phyloP scores from a whole-genome alignment of 2,113 vertebrate genomes.

The Dascyllus trimaculatus region DNA sequence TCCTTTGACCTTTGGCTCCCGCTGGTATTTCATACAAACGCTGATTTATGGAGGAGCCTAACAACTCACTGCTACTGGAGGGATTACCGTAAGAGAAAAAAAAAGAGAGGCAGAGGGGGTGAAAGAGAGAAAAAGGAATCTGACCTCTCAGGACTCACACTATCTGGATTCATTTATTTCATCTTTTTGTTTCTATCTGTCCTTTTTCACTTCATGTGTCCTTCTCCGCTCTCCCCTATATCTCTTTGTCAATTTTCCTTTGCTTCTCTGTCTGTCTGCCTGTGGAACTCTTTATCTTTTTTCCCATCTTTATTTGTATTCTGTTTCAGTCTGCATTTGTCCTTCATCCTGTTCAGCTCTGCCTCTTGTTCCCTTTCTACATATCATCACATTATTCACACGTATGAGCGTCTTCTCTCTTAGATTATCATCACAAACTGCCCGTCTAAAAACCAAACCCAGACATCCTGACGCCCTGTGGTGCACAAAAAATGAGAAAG shows the following conservation, averaged over 20 bases:
- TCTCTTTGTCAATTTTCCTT: slow-evolving; percentile 32
- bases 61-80: slow-evolving; percentile 73
- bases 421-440: slow-evolving; percentile 19
- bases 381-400: not conserved
- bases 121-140: not conserved
- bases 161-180: slow-evolving; percentile 49
- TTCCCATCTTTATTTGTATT: slow-evolving; percentile 33
- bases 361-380: slow-evolving; percentile 23
- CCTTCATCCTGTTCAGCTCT: slow-evolving; percentile 38
- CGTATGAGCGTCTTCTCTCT: not conserved
- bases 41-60: slow-evolving; percentile 80
- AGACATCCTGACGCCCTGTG: slow-evolving; percentile 48
- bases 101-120: not conserved
- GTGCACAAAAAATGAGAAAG: slow-evolving; percentile 54
- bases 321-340: slow-evolving; percentile 38
- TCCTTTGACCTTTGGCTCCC: slow-evolving; percentile 82
- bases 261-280: slow-evolving; percentile 33
- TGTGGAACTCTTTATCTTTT: slow-evolving; percentile 37
- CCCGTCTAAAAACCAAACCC: slow-evolving; percentile 27
- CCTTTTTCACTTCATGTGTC: slow-evolving; percentile 45
- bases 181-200: slow-evolving; percentile 55
- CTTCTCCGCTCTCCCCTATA: slow-evolving; percentile 31
- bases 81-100: slow-evolving; percentile 65
- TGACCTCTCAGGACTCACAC: slow-evolving; percentile 48
- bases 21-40: slow-evolving; percentile 81